A percentile compares a stretch with the other conserved stretches of the same genome.
phyloP scores from a whole-genome alignment of 2,797 vertebrate genomes.

The Amblyopsis hoosieri region DNA sequence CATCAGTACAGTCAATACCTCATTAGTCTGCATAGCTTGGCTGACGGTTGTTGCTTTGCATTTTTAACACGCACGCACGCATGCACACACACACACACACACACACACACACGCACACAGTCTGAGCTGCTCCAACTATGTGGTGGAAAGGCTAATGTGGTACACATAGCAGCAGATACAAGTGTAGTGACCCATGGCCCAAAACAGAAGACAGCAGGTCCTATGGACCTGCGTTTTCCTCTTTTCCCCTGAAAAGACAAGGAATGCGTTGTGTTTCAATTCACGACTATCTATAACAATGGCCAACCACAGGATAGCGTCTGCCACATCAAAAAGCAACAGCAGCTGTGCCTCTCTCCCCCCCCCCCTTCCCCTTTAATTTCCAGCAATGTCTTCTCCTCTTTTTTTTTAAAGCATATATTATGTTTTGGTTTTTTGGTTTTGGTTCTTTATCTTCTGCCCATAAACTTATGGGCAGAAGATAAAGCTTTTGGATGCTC shows the following conservation, averaged over 20 bases:
- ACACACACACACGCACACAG: background rate
- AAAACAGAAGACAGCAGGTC: too few species aligned
- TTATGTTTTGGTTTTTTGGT: constrained; percentile 59
- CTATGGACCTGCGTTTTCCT: too few species aligned
- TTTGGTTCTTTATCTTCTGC: too few species aligned
- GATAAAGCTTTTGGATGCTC: constrained; percentile 55
- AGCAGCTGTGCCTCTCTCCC: constrained; percentile 21
- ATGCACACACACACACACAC: background rate
- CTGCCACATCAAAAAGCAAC: constrained; percentile 12
- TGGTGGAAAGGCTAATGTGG: constrained; percentile 20
- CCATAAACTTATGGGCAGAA: constrained; percentile 50
- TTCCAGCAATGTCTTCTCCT: constrained; percentile 38
- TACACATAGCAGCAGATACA: constrained; percentile 4
- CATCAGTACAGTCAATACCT: constrained; percentile 68
- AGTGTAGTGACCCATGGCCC: too few species aligned
- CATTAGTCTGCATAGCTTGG: constrained; percentile 61
- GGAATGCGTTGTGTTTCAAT: too few species aligned
- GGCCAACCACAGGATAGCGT: background rate
- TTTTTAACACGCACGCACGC: constrained; percentile 30
- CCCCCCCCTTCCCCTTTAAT: constrained; percentile 29
- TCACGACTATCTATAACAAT: too few species aligned
- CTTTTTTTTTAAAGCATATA: constrained; percentile 12
- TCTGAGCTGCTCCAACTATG: constrained; percentile 40
- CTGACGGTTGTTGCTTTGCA: constrained; percentile 61
- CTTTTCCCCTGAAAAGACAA: too few species aligned